These are phyloP conservation scores for Blastobasis adustella DNA, from an alignment of 2,888 invertebrate genomes.

Conservation along the genomic window DNA sequence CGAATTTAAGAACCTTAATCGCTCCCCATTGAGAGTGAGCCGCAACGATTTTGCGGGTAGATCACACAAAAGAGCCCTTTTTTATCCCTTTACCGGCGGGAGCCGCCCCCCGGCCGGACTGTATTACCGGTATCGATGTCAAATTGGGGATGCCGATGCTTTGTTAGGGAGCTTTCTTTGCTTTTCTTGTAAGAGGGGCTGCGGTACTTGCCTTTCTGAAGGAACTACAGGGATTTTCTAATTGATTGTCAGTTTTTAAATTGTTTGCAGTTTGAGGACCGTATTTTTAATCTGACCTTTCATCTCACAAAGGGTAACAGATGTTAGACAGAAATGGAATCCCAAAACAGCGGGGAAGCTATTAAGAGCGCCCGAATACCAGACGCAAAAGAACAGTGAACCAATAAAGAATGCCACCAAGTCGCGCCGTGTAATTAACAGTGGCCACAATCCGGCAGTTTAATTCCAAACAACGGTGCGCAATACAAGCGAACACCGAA, in stretches of 20 bases:
- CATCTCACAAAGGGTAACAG: no score
- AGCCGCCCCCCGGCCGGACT: conserved; percentile 42
- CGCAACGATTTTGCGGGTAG: conserved; percentile 58
- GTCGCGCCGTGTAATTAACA: conserved; percentile 68
- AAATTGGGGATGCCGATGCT: conserved; percentile 57
- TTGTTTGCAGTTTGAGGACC: no score
- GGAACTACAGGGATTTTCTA: neutral
- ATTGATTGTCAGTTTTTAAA: neutral
- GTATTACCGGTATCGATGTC: conserved; percentile 64
- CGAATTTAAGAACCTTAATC: conserved; percentile 47
- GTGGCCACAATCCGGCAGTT: conserved; percentile 58
- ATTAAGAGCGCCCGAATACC: conserved; percentile 9
- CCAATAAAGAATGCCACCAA: conserved; percentile 39
- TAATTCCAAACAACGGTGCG: conserved; percentile 61
- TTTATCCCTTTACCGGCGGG: conserved; percentile 53
- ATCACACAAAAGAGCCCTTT: conserved; percentile 61
- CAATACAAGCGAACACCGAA: conserved; percentile 61
- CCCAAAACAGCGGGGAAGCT: no score
- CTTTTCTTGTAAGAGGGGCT: neutral
- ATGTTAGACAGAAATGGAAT: no score
- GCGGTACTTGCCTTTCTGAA: no score
- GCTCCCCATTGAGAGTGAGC: conserved; percentile 44
- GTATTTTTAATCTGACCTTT: no score
- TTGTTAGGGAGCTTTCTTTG: conserved; percentile 48
- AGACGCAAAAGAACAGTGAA: conserved; percentile 23